Base-by-base conservation (phyloP, 2,797 vertebrate species). In the Falco concolor region DNA sequence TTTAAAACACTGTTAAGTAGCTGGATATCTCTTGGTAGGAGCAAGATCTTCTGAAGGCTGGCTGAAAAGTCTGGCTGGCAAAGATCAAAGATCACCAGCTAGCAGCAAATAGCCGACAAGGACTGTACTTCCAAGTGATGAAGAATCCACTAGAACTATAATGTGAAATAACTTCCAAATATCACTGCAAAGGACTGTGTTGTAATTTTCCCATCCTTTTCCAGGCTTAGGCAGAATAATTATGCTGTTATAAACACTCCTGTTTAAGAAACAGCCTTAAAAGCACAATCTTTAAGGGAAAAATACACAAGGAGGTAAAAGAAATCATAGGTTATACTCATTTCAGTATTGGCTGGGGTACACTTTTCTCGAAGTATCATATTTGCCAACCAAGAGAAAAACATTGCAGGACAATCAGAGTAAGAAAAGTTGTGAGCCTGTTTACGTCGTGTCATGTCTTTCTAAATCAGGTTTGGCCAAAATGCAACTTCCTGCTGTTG, bases 61-160 rank as follows among this genome's bases (percentile, higher is more conserved):
- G 10, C 49, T 94, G 40, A 84, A 87, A 95, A 70, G 70, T 59
- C 52, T 89, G n/a, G 38, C 60, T 42, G 52, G 21, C 25, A 82
- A 94, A 90, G 49, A 77, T 50, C 74, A 60, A 93, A 79, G 25
- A 74, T 56, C 64, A 8, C 3, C 32, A 59, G 17, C 30, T 45
- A 84, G 20, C 11, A 74, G 56, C 12, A 84, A 81, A 47, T 36
- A 69, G 38, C 42, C 79, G 73, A 40, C 54, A 83, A 77, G 14
- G 12, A 45, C 20, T 6, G 0, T 17, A 81, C 22, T 88, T 90
- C 16, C 47, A 73, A 54, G 42, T 27, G 21, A 54, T 52, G 88
- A 90, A 73, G 9, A 44, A 81, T 42, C 10, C 32, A 52, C 23
- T 28, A 44, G 47, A 69, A 54, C 0, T 28, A 45, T 21, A 53